Percentiles rank a stretch among this genome's conserved stretches.
phyloP scores from a whole-genome alignment of 2,888 invertebrate species.

The Chaitophorus viminalis region DNA sequence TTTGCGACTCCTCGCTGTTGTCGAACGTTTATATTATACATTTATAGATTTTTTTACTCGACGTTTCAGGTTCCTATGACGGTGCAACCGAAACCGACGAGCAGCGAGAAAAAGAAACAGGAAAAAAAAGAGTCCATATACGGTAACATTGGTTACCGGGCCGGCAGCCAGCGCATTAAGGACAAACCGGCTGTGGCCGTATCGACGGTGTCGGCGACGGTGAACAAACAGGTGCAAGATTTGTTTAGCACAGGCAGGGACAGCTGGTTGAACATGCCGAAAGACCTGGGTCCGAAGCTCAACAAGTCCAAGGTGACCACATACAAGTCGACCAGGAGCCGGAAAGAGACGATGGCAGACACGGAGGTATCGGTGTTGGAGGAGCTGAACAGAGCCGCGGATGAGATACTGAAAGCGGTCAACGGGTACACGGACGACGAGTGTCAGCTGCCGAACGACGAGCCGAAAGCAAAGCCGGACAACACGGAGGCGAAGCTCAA shows the following conservation, averaged over 20 bases:
- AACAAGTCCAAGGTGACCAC: constrained; percentile 55
- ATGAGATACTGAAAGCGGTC: constrained; percentile 72
- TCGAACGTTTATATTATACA: no score
- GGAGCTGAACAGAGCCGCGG: constrained; percentile 72
- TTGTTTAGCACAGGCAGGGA: constrained; percentile 64
- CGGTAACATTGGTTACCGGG: constrained; percentile 36
- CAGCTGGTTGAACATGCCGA: constrained; percentile 64
- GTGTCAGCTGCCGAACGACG: constrained; percentile 60
- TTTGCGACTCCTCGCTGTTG: no score
- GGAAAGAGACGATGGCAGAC: constrained; percentile 7
- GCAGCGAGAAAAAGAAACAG: constrained; percentile 3
- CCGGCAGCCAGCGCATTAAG: constrained; percentile 24
- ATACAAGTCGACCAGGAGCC: constrained; percentile 19
- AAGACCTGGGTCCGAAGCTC: constrained; percentile 60
- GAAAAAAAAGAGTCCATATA: constrained; percentile 51
- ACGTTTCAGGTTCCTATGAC: constrained; percentile 57
- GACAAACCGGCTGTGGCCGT: constrained; percentile 19
- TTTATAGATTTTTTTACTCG: background rate
- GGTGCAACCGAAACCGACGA: constrained; percentile 41
- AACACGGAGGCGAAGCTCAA: constrained; percentile 65
- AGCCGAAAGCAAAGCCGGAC: constrained; percentile 66
- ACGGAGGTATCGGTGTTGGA: constrained; percentile 68
- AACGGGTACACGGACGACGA: constrained; percentile 71
- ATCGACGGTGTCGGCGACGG: background rate
- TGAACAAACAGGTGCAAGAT: constrained; percentile 18